Percentiles rank a stretch among this genome's conserved stretches.
phyloP scores from a whole-genome alignment of 2,888 invertebrate genomes.

The Mythimna loreyi region DNA sequence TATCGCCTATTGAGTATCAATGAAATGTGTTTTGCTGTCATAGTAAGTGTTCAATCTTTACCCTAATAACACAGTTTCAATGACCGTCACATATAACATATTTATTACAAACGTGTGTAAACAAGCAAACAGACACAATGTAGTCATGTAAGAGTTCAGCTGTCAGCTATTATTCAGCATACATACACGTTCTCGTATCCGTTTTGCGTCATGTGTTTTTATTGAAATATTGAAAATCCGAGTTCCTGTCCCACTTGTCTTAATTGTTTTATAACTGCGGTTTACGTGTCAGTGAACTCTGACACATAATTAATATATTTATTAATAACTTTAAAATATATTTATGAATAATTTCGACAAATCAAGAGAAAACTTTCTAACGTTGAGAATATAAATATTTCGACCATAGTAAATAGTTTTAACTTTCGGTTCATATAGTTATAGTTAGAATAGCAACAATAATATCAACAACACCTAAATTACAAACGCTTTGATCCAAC shows the following conservation, averaged over 20 bases:
- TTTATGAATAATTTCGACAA: neutral
- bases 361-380: neutral
- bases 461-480: neutral
- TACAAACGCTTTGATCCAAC: neutral
- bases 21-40: slow-evolving; percentile 32
- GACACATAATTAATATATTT: slow-evolving; percentile 52
- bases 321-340: slow-evolving; percentile 19
- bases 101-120: slow-evolving; percentile 41
- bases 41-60: slow-evolving; percentile 29
- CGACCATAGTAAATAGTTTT: neutral
- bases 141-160: slow-evolving; percentile 35
- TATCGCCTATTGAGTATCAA: slow-evolving; percentile 25
- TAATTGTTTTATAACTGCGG: slow-evolving; percentile 76
- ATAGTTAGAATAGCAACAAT: neutral
- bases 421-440: neutral
- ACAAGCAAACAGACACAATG: slow-evolving; percentile 21
- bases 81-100: slow-evolving; percentile 45
- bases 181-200: slow-evolving; percentile 48
- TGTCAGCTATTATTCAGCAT: slow-evolving; percentile 37
- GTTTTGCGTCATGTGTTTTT: slow-evolving; percentile 63
- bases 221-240: slow-evolving; percentile 69
- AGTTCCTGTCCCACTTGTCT: slow-evolving; percentile 70
- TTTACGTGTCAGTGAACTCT: slow-evolving; percentile 69
- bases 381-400: neutral
- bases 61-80: slow-evolving; percentile 47